Percentiles rank a stretch among this genome's conserved stretches.
Conservation (phyloP, 1,140 invertebrate species). For the Thereuonema tuberculata region DNA sequence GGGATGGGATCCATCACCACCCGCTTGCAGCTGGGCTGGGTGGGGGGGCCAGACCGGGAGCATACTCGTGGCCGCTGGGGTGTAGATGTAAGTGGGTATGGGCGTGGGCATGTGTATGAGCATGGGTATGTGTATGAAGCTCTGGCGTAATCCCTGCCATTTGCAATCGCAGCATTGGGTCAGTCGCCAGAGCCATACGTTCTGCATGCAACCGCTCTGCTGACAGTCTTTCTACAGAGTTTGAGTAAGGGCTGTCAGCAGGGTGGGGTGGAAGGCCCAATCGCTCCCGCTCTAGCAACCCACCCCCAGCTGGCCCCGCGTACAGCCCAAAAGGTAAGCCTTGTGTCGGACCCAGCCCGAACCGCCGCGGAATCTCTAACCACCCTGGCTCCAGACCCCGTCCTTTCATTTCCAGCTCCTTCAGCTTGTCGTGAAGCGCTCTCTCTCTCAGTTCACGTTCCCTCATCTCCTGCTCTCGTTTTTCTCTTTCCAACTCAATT, state of each 20-base stretch:
- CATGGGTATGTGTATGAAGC: constrained; percentile 69
- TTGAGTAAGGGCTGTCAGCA: constrained; percentile 7
- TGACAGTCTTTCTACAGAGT: constrained; percentile 27
- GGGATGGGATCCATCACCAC: no score
- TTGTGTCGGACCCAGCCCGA: constrained; percentile 22
- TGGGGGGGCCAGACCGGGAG: constrained; percentile 25
- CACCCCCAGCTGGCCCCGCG: constrained; percentile 23
- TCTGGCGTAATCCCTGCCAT: constrained; percentile 66
- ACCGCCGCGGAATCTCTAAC: constrained; percentile 72
- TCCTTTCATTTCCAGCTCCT: constrained; percentile 63
- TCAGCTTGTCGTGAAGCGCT: constrained; percentile 58
- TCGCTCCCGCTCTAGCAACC: constrained; percentile 68
- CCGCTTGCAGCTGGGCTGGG: background rate
- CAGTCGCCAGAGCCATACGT: constrained; percentile 50
- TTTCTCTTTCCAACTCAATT: constrained; percentile 66
- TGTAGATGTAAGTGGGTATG: constrained; percentile 79
- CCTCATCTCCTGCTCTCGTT: constrained; percentile 64
- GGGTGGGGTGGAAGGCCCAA: constrained; percentile 34
- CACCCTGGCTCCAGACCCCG: constrained; percentile 68
- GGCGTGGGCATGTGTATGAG: constrained; percentile 56
- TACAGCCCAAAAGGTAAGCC: constrained; percentile 25
- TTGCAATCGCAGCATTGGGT: constrained; percentile 63
- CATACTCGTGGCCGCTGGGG: constrained; percentile 64
- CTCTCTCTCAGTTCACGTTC: constrained; percentile 72
- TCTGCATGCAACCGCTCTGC: constrained; percentile 43